Evolutionary conservation across 2,888 invertebrate genomes (phyloP).

Genomic region (Drosophila mettleri): DNA sequence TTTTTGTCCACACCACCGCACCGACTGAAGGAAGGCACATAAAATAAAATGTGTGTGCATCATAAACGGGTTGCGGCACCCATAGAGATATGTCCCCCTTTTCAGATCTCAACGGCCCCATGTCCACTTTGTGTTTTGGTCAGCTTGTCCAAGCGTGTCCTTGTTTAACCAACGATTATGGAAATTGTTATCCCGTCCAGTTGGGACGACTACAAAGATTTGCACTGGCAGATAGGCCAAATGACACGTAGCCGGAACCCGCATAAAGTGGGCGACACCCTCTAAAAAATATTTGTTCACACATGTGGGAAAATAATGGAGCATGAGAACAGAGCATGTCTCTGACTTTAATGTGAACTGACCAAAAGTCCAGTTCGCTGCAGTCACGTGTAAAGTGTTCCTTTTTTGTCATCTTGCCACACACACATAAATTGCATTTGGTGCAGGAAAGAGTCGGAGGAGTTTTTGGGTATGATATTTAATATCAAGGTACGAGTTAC

Average conservation of each 20-base stretch:
- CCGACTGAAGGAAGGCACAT: slow-evolving; percentile 58
- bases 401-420: slow-evolving; percentile 20
- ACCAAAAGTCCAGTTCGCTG: slow-evolving; percentile 54
- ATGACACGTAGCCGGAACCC: slow-evolving; percentile 76
- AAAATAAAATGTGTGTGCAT: slow-evolving; percentile 46
- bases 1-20: slow-evolving; percentile 21
- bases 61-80: slow-evolving; percentile 55
- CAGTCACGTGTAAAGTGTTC: slow-evolving; percentile 71
- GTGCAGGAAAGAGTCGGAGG: neutral
- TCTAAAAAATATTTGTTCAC: slow-evolving; percentile 80
- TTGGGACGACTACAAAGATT: slow-evolving; percentile 52
- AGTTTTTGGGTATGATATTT: slow-evolving; percentile 50
- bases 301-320: slow-evolving; percentile 57
- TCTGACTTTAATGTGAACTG: slow-evolving; percentile 51
- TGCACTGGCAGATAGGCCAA: slow-evolving; percentile 69
- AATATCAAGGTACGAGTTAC: slow-evolving; percentile 69
- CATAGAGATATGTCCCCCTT: neutral
- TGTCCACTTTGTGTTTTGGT: slow-evolving; percentile 34
- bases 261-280: slow-evolving; percentile 68
- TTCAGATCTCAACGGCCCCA: neutral
- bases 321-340: slow-evolving; percentile 10
- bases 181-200: slow-evolving; percentile 64
- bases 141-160: slow-evolving; percentile 64
- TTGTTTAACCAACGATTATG: slow-evolving; percentile 81
- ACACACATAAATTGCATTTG: slow-evolving; percentile 62